A percentile compares a stretch with the other conserved stretches of the same genome.
Evolutionary conservation across 2,113 vertebrate genomes (phyloP).

Genomic region (Ciconia maguari): DNA sequence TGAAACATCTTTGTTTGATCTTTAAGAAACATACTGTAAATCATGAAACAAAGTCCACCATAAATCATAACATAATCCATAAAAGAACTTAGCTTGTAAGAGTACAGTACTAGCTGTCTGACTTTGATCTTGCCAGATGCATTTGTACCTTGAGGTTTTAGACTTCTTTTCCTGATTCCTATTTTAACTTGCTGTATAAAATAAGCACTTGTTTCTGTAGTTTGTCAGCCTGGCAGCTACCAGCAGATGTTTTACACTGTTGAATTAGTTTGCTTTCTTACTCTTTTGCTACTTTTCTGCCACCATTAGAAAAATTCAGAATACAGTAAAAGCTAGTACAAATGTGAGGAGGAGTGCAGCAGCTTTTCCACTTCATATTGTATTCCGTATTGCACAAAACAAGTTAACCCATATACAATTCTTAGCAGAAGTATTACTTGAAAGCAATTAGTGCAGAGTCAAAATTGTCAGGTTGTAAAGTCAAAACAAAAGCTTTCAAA

Average conservation of each 20-base stretch:
- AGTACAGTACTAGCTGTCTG: neutral
- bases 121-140: slow-evolving; percentile 21
- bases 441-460: neutral
- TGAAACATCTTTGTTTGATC: neutral
- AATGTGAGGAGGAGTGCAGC: neutral
- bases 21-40: neutral
- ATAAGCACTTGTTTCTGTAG: neutral
- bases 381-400: neutral
- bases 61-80: slow-evolving; percentile 3
- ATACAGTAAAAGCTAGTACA: neutral
- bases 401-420: neutral
- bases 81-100: neutral
- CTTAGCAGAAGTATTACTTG: neutral
- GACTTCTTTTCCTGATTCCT: neutral
- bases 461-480: neutral
- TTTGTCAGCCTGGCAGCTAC: neutral
- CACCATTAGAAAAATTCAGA: neutral
- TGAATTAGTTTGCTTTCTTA: neutral
- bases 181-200: neutral
- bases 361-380: neutral
- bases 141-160: neutral
- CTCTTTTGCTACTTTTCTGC: neutral
- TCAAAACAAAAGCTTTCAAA: neutral
- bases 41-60: neutral
- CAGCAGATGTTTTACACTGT: neutral